Base-by-base conservation (phyloP, 2,113 vertebrate species). In the Notothenia coriiceps region DNA sequence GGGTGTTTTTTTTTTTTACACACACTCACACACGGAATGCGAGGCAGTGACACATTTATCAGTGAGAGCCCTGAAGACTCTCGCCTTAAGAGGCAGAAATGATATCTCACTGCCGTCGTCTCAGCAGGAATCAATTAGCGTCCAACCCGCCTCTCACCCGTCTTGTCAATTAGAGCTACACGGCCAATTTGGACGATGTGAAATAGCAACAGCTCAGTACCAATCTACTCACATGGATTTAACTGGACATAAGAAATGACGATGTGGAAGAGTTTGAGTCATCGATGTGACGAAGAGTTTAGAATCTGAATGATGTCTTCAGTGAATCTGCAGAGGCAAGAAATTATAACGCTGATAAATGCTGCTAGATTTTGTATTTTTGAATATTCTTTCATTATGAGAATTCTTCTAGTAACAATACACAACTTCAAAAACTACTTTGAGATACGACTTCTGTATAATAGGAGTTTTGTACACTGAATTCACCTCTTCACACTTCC, bases 81-180 rank as follows among this genome's bases (percentile, higher is more conserved):
- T 63, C 20, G 76, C 69, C 79, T 88, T 74, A 68, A 88, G 86
- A 86, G 77, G 70, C 74, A 83, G 71, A 29, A 47, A 22, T 59
- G 79, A 86, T 65, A 59, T 66, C 72, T 70, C n/a, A 6, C 47
- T 25, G 77, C 35, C 47, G 17, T 64, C 63, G 4, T 80, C 86
- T 89, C 87, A 85, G 88, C 74, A 17, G 87, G 89, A 91, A 88
- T 90, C 86, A 89, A 89, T 93, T 93, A 86, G 87, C 6, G 51
- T 54, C 78, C 67, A n/a, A 47, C 69, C 62, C 25, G 44, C 78
- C 80, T 75, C 77, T 81, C 60, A 35, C 47, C 22, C 49, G 33
- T 61, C 80, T 80, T 59, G 57, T 83, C 89, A 90, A 83, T 89
- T 90, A 86, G 80, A 85, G 80, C 78, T 29, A 85, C 85, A 77